Evolutionary conservation across 2,113 vertebrate species (phyloP).

Genomic region (Tamias sibiricus): DNA sequence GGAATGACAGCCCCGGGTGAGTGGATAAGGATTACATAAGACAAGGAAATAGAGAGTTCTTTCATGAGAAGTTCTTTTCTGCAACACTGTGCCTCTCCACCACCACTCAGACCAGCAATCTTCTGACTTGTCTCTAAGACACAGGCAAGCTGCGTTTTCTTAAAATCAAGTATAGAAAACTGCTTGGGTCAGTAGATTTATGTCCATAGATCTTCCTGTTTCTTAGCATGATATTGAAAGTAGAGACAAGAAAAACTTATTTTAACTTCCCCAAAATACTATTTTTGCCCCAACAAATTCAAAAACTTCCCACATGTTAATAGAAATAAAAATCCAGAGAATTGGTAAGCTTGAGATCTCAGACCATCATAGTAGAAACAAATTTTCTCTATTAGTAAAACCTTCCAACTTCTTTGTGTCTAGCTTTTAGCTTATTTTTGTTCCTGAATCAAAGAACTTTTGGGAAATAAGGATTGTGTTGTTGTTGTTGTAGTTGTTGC

Average conservation of each 20-base stretch:
- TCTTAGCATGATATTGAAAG: background rate
- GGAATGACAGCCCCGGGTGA: conserved; percentile 73
- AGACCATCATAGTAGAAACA: background rate
- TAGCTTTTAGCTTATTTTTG: conserved; percentile 31
- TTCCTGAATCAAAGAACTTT: background rate
- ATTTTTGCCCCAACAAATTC: background rate
- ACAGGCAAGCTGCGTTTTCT: conserved; percentile 10
- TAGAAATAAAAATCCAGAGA: conserved; percentile 30
- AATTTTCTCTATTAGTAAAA: background rate
- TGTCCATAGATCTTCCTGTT: background rate
- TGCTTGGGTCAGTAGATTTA: conserved; percentile 3
- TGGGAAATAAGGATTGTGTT: background rate
- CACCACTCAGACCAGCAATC: background rate
- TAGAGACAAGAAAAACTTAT: conserved; percentile 15
- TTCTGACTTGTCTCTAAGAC: conserved; percentile 31
- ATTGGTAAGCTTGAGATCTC: background rate
- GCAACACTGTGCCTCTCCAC: background rate
- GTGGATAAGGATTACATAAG: conserved; percentile 66
- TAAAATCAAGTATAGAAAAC: conserved; percentile 36
- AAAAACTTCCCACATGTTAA: background rate
- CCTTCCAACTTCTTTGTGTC: background rate
- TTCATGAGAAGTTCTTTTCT: conserved; percentile 16
- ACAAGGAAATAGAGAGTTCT: conserved; percentile 43
- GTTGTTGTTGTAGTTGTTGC: too few relatives aligned
- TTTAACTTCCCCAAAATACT: background rate